Evolutionary conservation across 2,113 vertebrate species (phyloP), one percentile per base, ranked within the genome.

Genomic region (Laticauda laticaudata): DNA sequence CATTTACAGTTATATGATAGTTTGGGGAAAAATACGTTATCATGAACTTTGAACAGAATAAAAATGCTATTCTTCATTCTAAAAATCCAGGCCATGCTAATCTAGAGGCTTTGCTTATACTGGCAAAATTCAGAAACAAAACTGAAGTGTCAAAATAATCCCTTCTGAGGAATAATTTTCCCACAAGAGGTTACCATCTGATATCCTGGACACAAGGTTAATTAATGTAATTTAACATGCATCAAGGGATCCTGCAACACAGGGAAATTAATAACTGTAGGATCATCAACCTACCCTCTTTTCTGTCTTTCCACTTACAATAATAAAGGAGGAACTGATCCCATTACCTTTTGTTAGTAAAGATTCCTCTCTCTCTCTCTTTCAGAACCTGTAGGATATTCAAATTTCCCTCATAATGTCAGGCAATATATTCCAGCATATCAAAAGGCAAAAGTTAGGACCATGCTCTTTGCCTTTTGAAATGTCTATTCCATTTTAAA

Each of bases 91-190:
- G 94, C 23, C 69, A 15, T 5, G 86, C 89, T 94, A 0, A 93
- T 92, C 23, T 90, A 0, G 92, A 95, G 93, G 48, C 45, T 93
- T 92, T 95, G 45, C 45, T 93, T 93, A 94, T 26, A 75, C 2
- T 86, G 61, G 87, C 3, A 90, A 91, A 20, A 15, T 75, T 93
- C 24, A 94, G 91, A 95, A 90, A 1, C 14, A 51, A 95, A 59
- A 81, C 86, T 95, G 94, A 95, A 94, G 18, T 86, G 61, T 59
- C 92, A 95, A 96, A 95, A 95, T 91, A 91, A 95, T 11, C 0
- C 4, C n/a, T 95, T 92, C 23, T 59, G 39, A 88, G 93, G 94
- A 95, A 94, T 34, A 51, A 53, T 64, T 87, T 90, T 95, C 90
- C 69, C 14, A 81, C 7, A 93, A 93, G 94, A 93, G 4, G 26